phyloP scores from a whole-genome alignment of 2,113 vertebrate species.

The Anguilla rostrata region DNA sequence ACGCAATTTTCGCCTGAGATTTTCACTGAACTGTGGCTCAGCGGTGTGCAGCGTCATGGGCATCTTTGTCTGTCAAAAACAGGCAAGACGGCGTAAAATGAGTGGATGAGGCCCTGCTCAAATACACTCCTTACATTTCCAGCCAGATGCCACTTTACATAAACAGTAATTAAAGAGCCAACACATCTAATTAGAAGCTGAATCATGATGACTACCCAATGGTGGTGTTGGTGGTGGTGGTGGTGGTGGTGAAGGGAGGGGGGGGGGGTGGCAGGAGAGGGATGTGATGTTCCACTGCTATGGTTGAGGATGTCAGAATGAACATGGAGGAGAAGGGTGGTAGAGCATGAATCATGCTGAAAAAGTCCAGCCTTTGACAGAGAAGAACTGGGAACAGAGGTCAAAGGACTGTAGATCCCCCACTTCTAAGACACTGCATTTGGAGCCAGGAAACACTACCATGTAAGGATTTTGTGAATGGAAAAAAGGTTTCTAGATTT shows the following conservation, averaged over 20 bases:
- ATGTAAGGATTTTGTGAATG: no score
- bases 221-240: not conserved
- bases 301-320: not conserved
- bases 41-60: not conserved
- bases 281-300: not conserved
- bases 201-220: constrained; percentile 8
- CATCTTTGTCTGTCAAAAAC: not conserved
- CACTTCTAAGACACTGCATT: no score
- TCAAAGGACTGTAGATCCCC: not conserved
- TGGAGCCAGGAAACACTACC: no score
- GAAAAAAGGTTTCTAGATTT: no score
- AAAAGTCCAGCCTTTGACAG: no score
- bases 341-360: not conserved
- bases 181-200: constrained; percentile 35
- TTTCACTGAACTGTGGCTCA: not conserved
- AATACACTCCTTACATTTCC: constrained; percentile 6
- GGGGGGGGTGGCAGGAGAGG: not conserved
- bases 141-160: not conserved
- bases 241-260: no score
- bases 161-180: constrained; percentile 35
- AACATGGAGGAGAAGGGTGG: not conserved
- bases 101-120: not conserved
- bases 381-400: not conserved
- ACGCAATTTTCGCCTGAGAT: constrained; percentile 8
- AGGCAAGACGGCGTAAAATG: not conserved